Percentiles rank a stretch among this genome's conserved stretches.
These are phyloP conservation scores for Fukomys damarensis DNA, from an alignment of 2,113 vertebrate species.

Conservation along the genomic window DNA sequence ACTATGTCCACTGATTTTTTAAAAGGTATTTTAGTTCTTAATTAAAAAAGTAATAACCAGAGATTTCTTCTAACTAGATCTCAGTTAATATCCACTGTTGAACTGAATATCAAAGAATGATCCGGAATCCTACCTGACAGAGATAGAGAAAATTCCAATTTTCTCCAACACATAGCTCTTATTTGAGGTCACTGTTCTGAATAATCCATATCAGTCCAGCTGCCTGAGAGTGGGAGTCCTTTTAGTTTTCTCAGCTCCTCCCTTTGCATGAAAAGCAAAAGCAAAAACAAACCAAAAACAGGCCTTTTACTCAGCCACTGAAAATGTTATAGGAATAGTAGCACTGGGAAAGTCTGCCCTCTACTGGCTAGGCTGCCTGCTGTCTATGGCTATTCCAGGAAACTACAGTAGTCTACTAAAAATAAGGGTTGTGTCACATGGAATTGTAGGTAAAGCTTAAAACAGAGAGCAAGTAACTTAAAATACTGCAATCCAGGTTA, in stretches of 20 bases:
- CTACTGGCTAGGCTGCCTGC: not conserved
- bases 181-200: not conserved
- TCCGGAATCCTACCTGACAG: not conserved
- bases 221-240: not conserved
- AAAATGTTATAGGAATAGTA: not conserved
- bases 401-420: not conserved
- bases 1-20: not conserved
- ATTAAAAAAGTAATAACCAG: not conserved
- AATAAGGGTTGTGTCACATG: not conserved
- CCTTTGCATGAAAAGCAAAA: not conserved
- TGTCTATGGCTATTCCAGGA: not conserved
- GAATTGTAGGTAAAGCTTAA: not conserved
- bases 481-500: not conserved
- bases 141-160: not conserved
- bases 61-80: slow-evolving; percentile 17
- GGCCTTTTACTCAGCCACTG: not conserved
- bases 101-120: slow-evolving; percentile 7
- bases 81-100: not conserved
- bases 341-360: not conserved
- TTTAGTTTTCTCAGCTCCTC: not conserved
- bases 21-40: not conserved
- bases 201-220: not conserved
- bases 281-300: not conserved
- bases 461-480: not conserved
- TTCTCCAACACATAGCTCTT: not conserved